A percentile compares a stretch with the other conserved stretches of the same genome.
These are phyloP conservation scores for Sebastes cheni DNA, from an alignment of 2,797 vertebrate genomes.

Conservation along the genomic window DNA sequence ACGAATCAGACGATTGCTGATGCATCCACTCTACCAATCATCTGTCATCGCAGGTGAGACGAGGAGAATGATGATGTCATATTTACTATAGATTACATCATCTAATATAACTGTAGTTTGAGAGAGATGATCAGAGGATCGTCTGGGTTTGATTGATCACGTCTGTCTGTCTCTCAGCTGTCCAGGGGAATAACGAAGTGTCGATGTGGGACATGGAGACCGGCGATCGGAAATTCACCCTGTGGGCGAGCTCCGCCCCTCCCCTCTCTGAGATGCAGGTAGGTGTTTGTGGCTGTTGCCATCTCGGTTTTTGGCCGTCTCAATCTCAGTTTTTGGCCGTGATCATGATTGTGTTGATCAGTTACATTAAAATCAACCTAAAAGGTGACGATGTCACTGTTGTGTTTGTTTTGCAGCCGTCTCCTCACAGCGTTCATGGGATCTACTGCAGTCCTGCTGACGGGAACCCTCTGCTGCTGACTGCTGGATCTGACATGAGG, in stretches of 20 bases:
- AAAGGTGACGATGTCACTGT: too few species aligned
- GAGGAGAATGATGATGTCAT: not conserved
- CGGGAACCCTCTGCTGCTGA: conserved; percentile 96
- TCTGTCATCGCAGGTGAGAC: conserved; percentile 93
- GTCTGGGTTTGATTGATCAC: too few species aligned
- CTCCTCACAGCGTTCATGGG: conserved; percentile 93
- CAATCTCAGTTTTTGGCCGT: too few species aligned
- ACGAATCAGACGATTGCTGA: conserved; percentile 92
- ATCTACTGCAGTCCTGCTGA: conserved; percentile 98
- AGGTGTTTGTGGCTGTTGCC: not conserved
- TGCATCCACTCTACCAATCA: conserved; percentile 97
- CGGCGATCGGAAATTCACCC: conserved; percentile 92
- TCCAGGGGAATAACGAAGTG: conserved; percentile 98
- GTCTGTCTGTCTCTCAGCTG: conserved; percentile 79
- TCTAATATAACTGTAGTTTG: too few species aligned
- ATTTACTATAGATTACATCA: too few species aligned
- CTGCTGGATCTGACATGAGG: conserved; percentile 98
- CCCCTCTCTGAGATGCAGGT: conserved; percentile 97
- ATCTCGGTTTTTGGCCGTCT: too few species aligned
- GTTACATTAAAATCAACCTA: too few species aligned
- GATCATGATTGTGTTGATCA: too few species aligned
- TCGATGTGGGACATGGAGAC: conserved; percentile 99
- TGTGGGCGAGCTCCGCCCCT: conserved; percentile 95
- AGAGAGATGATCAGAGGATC: too few species aligned
- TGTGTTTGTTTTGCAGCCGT: conserved; percentile 82